Conservation (phyloP, 2,888 invertebrate species). For the Pollenia angustigena region DNA sequence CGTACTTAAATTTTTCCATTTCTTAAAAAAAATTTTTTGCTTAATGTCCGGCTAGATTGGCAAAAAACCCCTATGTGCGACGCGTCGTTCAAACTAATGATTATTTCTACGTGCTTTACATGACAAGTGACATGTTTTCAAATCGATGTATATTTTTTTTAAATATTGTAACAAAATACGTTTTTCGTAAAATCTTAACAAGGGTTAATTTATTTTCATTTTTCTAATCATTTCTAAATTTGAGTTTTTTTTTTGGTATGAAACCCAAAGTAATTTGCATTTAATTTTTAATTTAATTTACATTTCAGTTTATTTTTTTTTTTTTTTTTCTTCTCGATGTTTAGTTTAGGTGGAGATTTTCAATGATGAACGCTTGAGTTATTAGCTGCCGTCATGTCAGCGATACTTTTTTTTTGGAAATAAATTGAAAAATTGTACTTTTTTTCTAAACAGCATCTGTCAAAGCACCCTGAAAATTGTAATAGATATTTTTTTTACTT, state of each 20-base stretch:
- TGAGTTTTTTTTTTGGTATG: not conserved
- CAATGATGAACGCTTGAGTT: conserved; percentile 60
- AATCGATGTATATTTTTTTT: conserved; percentile 2
- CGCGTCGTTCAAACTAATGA: conserved; percentile 34
- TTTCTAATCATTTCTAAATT: conserved; percentile 40
- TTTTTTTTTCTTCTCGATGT: not conserved
- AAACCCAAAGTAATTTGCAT: conserved; percentile 69
- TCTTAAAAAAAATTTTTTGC: too few relatives aligned
- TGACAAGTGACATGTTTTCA: conserved; percentile 62
- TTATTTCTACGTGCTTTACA: conserved; percentile 64
- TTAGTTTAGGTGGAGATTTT: conserved; percentile 42
- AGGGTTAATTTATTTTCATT: conserved; percentile 62
- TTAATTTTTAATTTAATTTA: conserved; percentile 70
- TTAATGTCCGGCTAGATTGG: too few relatives aligned
- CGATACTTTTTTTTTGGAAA: conserved; percentile 49
- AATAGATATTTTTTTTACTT: conserved; percentile 40
- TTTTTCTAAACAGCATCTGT: conserved; percentile 42
- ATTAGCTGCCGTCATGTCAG: conserved; percentile 62
- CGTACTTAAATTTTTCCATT: too few relatives aligned
- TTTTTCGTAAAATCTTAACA: conserved; percentile 46
- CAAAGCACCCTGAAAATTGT: conserved; percentile 47
- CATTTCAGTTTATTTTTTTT: conserved; percentile 30
- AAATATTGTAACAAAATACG: conserved; percentile 54
- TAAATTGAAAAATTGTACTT: conserved; percentile 43
- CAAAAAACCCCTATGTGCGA: too few relatives aligned